These are phyloP conservation scores for Anas platyrhynchos DNA, from an alignment of 2,113 vertebrate species.

Conservation along the genomic window DNA sequence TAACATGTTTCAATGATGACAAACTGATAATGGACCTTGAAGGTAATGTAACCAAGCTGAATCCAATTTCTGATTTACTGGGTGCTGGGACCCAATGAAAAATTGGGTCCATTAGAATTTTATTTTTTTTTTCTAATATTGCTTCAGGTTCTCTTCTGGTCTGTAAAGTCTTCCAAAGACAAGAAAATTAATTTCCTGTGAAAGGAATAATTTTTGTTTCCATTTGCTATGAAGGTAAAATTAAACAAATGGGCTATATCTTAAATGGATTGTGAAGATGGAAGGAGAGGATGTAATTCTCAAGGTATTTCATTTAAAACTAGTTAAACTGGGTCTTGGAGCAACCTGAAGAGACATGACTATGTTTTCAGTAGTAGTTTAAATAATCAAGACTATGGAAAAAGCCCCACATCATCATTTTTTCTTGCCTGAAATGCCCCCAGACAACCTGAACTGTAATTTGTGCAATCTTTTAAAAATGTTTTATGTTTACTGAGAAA, in stretches of 20 bases:
- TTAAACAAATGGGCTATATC: not conserved
- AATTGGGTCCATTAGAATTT: no score
- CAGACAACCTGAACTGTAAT: not conserved
- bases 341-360: not conserved
- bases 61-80: not conserved
- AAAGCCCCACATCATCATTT: not conserved
- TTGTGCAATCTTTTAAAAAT: not conserved
- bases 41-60: not conserved
- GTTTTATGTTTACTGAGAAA: not conserved
- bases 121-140: not conserved
- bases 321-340: not conserved
- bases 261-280: not conserved
- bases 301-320: not conserved
- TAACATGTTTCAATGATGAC: rapidly evolving
- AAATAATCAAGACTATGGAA: not conserved
- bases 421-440: not conserved
- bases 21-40: not conserved
- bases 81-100: not conserved
- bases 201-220: not conserved
- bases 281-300: not conserved
- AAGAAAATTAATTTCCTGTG: not conserved
- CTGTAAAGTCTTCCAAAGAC: not conserved
- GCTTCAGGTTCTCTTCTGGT: not conserved
- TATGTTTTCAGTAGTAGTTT: not conserved
- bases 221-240: not conserved